Conservation (phyloP, 2,888 invertebrate genomes). For the Lasius fuliginosus region DNA sequence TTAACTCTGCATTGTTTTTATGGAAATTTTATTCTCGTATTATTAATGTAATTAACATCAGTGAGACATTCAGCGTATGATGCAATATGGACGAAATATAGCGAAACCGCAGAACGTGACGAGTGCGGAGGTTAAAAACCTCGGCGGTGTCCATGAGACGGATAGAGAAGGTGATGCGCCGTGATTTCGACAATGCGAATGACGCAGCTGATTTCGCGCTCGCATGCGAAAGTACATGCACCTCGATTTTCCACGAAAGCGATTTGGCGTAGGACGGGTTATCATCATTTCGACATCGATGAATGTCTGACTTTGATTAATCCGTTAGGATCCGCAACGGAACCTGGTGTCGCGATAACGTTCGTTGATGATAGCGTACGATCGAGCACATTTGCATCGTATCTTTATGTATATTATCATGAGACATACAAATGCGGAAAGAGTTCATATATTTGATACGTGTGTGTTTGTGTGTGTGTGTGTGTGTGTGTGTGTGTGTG, state of each 20-base stretch:
- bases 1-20: background rate
- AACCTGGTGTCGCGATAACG: constrained; percentile 41
- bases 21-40: background rate
- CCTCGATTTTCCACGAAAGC: constrained; percentile 48
- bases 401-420: constrained; percentile 34
- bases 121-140: constrained; percentile 49
- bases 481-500: background rate
- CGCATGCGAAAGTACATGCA: constrained; percentile 41
- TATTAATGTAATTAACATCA: constrained; percentile 17
- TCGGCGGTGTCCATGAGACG: constrained; percentile 45
- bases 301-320: constrained; percentile 53
- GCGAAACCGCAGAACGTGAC: constrained; percentile 46
- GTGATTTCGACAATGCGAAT: constrained; percentile 45
- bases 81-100: constrained; percentile 36
- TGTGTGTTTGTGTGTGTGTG: background rate
- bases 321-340: constrained; percentile 46
- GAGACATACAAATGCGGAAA: background rate
- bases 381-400: constrained; percentile 41
- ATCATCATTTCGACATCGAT: constrained; percentile 50
- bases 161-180: constrained; percentile 47
- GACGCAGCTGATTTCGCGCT: constrained; percentile 48
- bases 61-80: constrained; percentile 10
- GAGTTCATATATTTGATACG: constrained; percentile 6
- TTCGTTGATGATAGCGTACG: constrained; percentile 34
- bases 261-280: constrained; percentile 33